Conservation (phyloP, 2,888 invertebrate genomes). For the Papilio gigon region DNA sequence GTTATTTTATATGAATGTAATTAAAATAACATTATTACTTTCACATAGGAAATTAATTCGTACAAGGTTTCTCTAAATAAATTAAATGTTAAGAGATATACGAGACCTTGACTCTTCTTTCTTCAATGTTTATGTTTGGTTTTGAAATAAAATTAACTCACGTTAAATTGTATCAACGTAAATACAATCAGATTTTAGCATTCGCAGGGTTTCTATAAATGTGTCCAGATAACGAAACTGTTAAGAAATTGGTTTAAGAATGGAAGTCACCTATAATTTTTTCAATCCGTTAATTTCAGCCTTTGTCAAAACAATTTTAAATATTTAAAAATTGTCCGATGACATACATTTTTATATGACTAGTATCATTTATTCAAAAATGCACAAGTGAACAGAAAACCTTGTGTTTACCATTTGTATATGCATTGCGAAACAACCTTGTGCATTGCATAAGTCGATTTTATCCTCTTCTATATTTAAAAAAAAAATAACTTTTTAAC, state of each 20-base stretch:
- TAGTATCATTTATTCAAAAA: slow-evolving; percentile 9
- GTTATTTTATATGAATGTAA: no score
- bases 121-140: no score
- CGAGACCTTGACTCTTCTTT: no score
- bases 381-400: slow-evolving; percentile 4
- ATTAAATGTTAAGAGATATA: not conserved
- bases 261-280: no score
- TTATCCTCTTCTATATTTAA: slow-evolving; percentile 28
- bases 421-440: slow-evolving; percentile 28
- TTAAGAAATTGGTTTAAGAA: no score
- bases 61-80: slow-evolving; percentile 3
- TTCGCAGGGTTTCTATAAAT: no score
- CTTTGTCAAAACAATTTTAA: no score
- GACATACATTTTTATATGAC: not conserved
- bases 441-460: slow-evolving; percentile 29
- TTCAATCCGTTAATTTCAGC: no score
- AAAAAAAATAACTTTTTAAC: slow-evolving; percentile 18
- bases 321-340: no score
- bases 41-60: not conserved
- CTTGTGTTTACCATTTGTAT: not conserved
- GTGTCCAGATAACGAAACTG: no score
- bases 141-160: no score
- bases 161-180: not conserved
- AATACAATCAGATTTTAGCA: no score
- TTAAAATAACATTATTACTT: not conserved